Evolutionary conservation across 2,888 invertebrate genomes (phyloP).

Genomic region (Coelopa pilipes): DNA sequence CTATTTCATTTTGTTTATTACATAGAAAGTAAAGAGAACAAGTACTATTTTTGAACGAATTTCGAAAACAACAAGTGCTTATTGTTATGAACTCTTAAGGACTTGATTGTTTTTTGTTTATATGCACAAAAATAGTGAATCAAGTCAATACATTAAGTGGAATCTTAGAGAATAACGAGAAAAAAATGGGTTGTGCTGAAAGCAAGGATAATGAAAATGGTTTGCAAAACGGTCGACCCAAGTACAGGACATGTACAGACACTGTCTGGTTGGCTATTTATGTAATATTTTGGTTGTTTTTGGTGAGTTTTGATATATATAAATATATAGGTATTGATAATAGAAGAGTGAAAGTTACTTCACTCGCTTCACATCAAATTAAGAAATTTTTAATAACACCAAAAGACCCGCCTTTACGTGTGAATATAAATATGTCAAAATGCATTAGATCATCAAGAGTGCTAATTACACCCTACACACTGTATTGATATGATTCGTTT

Average conservation of each 20-base stretch:
- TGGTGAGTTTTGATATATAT: conserved; percentile 71
- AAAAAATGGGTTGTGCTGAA: conserved; percentile 76
- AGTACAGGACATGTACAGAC: conserved; percentile 84
- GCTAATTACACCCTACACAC: background rate
- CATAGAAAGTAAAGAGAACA: no score
- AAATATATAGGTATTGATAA: background rate
- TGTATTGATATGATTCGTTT: background rate
- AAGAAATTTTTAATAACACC: no score
- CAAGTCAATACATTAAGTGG: background rate
- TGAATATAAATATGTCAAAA: background rate
- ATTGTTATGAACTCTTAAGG: background rate
- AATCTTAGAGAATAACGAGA: background rate
- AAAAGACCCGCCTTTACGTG: no score
- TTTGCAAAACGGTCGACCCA: conserved; percentile 63
- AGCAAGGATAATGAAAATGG: conserved; percentile 70
- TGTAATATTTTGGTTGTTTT: conserved; percentile 82
- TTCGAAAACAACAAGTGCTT: background rate
- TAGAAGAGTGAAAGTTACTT: background rate
- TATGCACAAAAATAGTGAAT: background rate
- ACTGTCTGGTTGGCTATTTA: conserved; percentile 83
- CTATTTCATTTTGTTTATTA: no score
- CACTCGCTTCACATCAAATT: no score
- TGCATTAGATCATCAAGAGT: background rate
- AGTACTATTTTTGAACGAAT: no score
- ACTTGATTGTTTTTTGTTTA: background rate